phyloP scores from a whole-genome alignment of 2,797 vertebrate genomes.

The Erpetoichthys calabaricus region DNA sequence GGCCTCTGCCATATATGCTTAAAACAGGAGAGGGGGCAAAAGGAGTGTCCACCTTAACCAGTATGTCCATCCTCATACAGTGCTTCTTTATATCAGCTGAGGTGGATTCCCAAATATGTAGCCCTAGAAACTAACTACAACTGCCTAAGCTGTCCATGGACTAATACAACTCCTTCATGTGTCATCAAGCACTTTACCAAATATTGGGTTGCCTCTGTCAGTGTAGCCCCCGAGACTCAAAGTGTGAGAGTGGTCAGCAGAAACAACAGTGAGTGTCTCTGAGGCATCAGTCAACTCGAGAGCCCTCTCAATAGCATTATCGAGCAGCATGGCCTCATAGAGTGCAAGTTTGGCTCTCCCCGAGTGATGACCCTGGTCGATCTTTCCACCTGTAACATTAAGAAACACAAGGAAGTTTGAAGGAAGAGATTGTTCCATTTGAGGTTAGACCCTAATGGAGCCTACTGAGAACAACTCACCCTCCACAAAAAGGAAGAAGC shows the following conservation, averaged over 20 bases:
- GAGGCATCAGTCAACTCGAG: not conserved
- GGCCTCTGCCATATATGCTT: no score
- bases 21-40: no score
- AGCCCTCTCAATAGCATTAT: conserved; percentile 3
- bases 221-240: conserved; percentile 4
- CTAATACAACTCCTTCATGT: no score
- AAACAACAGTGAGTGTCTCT: conserved; percentile 4
- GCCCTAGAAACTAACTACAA: no score
- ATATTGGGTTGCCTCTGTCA: conserved; percentile 7
- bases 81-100: no score
- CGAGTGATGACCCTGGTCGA: conserved; percentile 3
- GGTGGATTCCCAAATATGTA: no score
- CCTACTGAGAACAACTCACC: not conserved
- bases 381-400: conserved; percentile 2
- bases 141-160: no score
- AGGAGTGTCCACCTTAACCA: no score
- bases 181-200: not conserved
- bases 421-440: not conserved
- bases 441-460: not conserved
- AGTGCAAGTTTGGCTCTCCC: conserved; percentile 1
- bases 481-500: conserved; percentile 7
- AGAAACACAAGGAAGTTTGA: not conserved
- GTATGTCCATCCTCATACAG: no score
- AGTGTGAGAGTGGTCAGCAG: conserved; percentile 6
- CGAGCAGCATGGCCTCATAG: conserved; percentile 4